Conservation (phyloP, 2,797 vertebrate species). For the Macropodus opercularis region DNA sequence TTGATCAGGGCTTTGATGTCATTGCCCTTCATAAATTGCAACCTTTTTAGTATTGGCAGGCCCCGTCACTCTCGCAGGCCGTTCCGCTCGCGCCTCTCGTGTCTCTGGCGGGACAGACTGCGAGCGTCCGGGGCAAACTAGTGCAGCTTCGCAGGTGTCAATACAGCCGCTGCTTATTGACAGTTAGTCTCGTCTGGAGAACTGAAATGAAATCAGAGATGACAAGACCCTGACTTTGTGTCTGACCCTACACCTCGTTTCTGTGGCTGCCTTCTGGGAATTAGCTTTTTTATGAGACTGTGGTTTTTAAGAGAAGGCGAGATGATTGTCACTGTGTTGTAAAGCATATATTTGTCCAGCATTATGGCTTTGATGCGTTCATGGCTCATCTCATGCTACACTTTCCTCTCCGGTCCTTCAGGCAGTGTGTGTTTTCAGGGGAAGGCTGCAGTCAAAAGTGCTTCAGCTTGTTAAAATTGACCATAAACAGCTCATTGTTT, state of each 20-base stretch:
- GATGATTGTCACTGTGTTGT: conserved; percentile 9
- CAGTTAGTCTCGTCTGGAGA: conserved; percentile 72
- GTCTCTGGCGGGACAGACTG: conserved; percentile 35
- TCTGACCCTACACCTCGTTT: conserved; percentile 70
- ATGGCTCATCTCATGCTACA: conserved; percentile 20
- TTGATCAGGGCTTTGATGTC: conserved; percentile 77
- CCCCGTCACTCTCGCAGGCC: conserved; percentile 53
- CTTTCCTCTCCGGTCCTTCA: conserved; percentile 26
- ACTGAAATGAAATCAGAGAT: conserved; percentile 73
- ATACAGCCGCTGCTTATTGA: conserved; percentile 77
- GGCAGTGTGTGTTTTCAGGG: conserved; percentile 50
- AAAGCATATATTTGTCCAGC: conserved; percentile 43
- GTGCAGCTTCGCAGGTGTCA: conserved; percentile 76
- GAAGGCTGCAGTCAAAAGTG: conserved; percentile 61
- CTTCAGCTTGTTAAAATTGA: conserved; percentile 73
- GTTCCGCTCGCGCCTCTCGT: conserved; percentile 28
- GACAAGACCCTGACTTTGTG: conserved; percentile 77
- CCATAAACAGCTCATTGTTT: conserved; percentile 82
- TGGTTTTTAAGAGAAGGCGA: conserved; percentile 20
- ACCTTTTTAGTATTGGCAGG: conserved; percentile 80
- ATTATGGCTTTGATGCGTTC: conserved; percentile 32
- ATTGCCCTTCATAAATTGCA: conserved; percentile 78
- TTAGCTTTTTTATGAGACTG: conserved; percentile 45
- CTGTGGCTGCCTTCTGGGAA: conserved; percentile 48
- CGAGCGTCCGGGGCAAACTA: conserved; percentile 37